A percentile compares a stretch with the other conserved stretches of the same genome.
phyloP scores from a whole-genome alignment of 2,888 invertebrate genomes.

The Ichneumoninae sp. region DNA sequence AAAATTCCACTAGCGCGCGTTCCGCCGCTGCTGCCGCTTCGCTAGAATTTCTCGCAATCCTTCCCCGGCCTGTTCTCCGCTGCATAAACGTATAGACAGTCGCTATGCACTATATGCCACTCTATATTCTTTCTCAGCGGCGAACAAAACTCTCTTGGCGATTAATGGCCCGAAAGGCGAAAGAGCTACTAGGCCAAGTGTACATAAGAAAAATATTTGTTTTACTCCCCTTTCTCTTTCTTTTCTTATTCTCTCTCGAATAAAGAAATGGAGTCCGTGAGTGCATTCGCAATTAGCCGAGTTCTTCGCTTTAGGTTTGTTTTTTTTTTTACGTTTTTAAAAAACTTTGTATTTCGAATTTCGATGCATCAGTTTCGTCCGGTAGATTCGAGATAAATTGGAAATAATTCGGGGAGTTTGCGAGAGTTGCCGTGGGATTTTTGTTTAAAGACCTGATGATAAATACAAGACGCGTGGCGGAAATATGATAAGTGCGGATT shows the following conservation, averaged over 20 bases:
- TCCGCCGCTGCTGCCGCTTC: not conserved
- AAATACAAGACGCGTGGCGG: not conserved
- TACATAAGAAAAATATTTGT: constrained; percentile 32
- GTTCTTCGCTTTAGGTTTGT: constrained; percentile 1
- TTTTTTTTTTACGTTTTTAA: not conserved
- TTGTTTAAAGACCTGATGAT: not conserved
- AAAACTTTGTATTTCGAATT: not conserved
- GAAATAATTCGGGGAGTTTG: not conserved
- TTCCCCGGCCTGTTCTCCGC: not conserved
- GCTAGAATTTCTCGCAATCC: constrained; percentile 8
- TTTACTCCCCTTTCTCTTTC: constrained; percentile 4
- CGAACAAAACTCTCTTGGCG: constrained; percentile 45
- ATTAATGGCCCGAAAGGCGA: constrained; percentile 43
- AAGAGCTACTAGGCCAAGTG: constrained; percentile 22
- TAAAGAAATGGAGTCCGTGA: constrained; percentile 19
- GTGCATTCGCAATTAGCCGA: constrained; percentile 24
- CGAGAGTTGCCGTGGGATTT: not conserved
- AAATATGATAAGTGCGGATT: too few species aligned
- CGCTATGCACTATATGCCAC: not conserved
- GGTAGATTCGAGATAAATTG: not conserved
- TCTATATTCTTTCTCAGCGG: constrained; percentile 23
- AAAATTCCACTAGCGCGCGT: not conserved
- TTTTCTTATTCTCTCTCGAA: not conserved
- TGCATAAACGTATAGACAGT: not conserved
- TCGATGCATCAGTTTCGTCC: not conserved